Evolutionary conservation across 2,113 vertebrate species (phyloP), one percentile per base, ranked within the genome.

Genomic region (Gasterosteus nipponicus): DNA sequence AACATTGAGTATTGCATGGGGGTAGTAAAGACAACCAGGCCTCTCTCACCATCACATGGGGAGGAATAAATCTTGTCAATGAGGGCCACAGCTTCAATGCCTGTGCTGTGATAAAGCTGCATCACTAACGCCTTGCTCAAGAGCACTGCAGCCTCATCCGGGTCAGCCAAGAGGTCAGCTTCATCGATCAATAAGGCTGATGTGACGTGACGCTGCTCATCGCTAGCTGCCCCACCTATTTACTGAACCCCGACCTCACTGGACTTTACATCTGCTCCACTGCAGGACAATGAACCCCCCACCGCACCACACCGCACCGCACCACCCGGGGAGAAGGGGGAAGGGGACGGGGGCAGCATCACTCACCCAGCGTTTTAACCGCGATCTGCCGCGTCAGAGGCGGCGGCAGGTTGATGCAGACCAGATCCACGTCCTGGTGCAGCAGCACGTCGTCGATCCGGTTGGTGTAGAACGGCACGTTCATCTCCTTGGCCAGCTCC

Each of bases 401-500:
- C 57, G 98, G 98, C 12, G 98, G 98, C 86, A 99, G 94, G 94
- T 98, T 98, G 94, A 99, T 97, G 95, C 96, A 98, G 60, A 99
- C 98, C 90, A 99, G 80, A 64, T 99, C 98, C 85, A 99, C 98
- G 73, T 98, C 98, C 92, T 98, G 97, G 54, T 99, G 98, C 92
- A 98, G 94, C 82, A 99, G 91, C 88, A 99, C 97, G 84, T 99
- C 98, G 92, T 99, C 98, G 77, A 99, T 99, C 88, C 97, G 95
- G 95, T 95, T 98, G 74, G 98, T 99, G 91, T 97, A 97, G 87
- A 98, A 99, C 12, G 98, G 96, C 5, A 99, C 97, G 90, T 95
- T 95, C 98, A 99, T 98, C 92, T 98, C 98, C 92, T 95, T 95
- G 81, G 98, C 98, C 89, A 99, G 95, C 93, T 98, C 97, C 95